These are phyloP conservation scores for Chiroxiphia lanceolata DNA, from an alignment of 2,797 vertebrate species.

Conservation along the genomic window DNA sequence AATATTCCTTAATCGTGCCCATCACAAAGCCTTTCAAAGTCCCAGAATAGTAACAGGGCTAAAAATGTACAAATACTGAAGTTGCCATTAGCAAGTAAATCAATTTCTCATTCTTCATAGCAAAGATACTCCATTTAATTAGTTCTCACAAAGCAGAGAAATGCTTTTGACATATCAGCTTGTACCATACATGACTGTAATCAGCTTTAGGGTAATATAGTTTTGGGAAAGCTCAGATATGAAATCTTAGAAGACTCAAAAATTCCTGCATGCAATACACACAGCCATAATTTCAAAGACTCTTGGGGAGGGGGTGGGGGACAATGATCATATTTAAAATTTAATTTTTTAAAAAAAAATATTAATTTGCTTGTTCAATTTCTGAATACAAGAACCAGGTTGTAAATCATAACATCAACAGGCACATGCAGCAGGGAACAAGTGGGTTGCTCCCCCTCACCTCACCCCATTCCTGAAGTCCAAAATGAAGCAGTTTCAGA, in stretches of 20 bases:
- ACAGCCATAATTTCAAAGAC: not conserved
- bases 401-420: not conserved
- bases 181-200: not conserved
- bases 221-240: not conserved
- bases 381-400: not conserved
- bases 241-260: not conserved
- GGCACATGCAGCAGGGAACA: not conserved
- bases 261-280: not conserved
- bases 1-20: not conserved
- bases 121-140: not conserved
- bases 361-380: not conserved
- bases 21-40: not conserved
- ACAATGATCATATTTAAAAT: not conserved
- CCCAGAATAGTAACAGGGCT: not conserved
- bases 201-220: not conserved
- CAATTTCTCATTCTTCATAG: not conserved
- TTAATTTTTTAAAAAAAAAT: not conserved
- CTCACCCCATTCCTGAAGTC: not conserved
- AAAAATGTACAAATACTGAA: not conserved
- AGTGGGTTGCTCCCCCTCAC: not conserved
- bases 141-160: constrained; percentile 2
- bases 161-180: not conserved
- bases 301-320: accelerated
- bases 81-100: constrained; percentile 4
- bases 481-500: not conserved